Evolutionary conservation across 2,888 invertebrate genomes (phyloP).

Genomic region (Euplagia quadripunctaria): DNA sequence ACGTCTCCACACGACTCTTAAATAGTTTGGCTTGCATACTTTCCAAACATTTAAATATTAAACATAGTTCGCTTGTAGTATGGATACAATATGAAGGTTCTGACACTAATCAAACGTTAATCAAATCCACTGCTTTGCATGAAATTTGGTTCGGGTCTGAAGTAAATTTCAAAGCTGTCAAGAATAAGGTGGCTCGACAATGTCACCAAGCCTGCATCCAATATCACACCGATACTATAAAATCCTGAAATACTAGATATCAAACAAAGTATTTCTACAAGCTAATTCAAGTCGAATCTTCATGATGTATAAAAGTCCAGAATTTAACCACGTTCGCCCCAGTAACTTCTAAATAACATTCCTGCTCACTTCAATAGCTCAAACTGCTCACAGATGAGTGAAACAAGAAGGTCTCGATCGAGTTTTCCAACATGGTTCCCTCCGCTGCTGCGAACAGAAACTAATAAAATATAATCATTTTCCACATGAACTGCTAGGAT

Average conservation of each 20-base stretch:
- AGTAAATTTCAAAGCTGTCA: too few species aligned
- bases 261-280: neutral
- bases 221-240: too few species aligned
- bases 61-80: too few species aligned
- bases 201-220: neutral
- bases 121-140: too few species aligned
- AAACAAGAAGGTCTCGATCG: conserved; percentile 10
- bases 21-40: neutral
- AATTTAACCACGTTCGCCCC: neutral
- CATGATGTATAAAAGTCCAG: neutral
- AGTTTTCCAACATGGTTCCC: conserved; percentile 14
- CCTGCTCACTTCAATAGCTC: neutral
- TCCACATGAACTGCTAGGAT: conserved; percentile 26
- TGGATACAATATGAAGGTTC: too few species aligned
- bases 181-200: neutral
- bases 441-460: conserved; percentile 9
- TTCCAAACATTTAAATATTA: neutral
- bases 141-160: too few species aligned
- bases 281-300: neutral
- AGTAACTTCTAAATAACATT: neutral
- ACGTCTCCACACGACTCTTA: neutral
- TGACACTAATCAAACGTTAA: too few species aligned
- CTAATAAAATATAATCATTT: conserved; percentile 26
- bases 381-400: conserved; percentile 6
- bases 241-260: too few species aligned